Conservation (phyloP, 2,888 invertebrate genomes). For the Entomobrya proxima region DNA sequence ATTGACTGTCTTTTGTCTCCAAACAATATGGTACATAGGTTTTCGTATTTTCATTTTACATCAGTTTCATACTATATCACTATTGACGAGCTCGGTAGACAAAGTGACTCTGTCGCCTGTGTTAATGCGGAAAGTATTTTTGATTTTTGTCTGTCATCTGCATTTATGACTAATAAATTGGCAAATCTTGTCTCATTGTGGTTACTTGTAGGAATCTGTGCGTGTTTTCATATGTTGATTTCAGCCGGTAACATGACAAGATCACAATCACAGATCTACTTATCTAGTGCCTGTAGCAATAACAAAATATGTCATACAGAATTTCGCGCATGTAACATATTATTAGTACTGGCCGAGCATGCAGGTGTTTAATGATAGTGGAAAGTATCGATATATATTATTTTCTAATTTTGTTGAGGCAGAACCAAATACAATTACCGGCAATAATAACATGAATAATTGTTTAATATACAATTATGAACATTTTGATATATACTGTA, state of each 20-base stretch:
- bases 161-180: neutral
- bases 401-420: slow-evolving; percentile 38
- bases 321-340: neutral
- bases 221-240: neutral
- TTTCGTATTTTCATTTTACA: neutral
- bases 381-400: too few relatives aligned
- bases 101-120: slow-evolving; percentile 42
- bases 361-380: slow-evolving; percentile 21
- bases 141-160: slow-evolving; percentile 8
- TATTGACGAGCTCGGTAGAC: slow-evolving; percentile 49
- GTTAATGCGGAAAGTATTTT: slow-evolving; percentile 1
- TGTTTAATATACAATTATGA: neutral
- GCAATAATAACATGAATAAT: slow-evolving; percentile 21
- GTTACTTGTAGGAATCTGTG: neutral
- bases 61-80: neutral
- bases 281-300: neutral
- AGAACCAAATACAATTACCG: slow-evolving; percentile 22
- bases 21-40: neutral
- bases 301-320: slow-evolving; percentile 24
- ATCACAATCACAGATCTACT: neutral
- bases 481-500: neutral
- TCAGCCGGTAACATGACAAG: neutral
- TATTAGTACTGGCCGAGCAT: neutral
- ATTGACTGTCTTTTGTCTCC: neutral
- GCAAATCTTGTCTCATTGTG: slow-evolving; percentile 35